Conservation (phyloP, 2,113 vertebrate genomes). For the Nycticorax nycticorax region DNA sequence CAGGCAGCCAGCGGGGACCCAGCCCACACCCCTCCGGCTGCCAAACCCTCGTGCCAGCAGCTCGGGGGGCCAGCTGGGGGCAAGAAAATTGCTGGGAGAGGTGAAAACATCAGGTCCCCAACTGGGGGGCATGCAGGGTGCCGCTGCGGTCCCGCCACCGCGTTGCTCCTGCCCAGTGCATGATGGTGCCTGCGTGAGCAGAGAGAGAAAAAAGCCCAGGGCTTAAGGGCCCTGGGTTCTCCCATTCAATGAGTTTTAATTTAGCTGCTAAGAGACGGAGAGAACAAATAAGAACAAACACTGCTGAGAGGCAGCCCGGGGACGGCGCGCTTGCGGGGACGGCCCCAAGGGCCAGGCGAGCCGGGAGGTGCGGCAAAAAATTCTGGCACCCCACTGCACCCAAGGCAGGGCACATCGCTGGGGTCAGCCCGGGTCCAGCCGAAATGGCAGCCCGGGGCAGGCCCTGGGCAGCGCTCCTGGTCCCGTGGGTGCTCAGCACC, state of each 20-base stretch:
- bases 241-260: not conserved
- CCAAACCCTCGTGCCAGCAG: not conserved
- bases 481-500: not conserved
- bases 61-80: not conserved
- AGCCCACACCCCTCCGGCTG: not conserved
- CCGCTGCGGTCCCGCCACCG: fast-evolving
- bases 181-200: not conserved
- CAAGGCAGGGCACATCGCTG: not conserved
- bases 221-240: not conserved
- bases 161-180: fast-evolving
- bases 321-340: not conserved
- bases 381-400: not conserved
- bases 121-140: not conserved
- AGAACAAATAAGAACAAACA: slow-evolving; percentile 65
- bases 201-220: not conserved
- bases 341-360: not conserved
- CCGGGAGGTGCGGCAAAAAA: not conserved
- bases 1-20: fast-evolving
- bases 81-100: not conserved
- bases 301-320: slow-evolving; percentile 1
- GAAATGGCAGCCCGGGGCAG: not conserved
- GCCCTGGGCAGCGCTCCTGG: not conserved
- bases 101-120: not conserved
- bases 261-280: slow-evolving; percentile 63
- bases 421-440: not conserved